Percentiles rank a stretch among this genome's conserved stretches.
These are phyloP conservation scores for Caenorhabditis tropicalis DNA, from an alignment of 1,140 invertebrate species.

Conservation along the genomic window DNA sequence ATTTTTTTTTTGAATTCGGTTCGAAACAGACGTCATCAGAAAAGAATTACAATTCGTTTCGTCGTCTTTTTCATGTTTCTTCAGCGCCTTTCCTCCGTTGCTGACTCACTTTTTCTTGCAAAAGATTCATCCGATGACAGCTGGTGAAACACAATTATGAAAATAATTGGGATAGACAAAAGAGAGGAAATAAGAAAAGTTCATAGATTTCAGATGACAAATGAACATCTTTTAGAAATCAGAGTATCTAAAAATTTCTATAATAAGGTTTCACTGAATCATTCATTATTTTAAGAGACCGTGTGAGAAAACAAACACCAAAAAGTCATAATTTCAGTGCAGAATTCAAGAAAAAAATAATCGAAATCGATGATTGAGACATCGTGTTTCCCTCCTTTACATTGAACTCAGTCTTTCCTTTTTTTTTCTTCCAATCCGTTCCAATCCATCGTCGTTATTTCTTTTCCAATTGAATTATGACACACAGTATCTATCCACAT, in stretches of 20 bases:
- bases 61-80: background rate
- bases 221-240: too few species aligned
- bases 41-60: constrained; percentile 17
- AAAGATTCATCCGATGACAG: background rate
- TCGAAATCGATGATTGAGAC: too few species aligned
- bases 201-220: too few species aligned
- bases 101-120: constrained; percentile 27
- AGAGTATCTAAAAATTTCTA: too few species aligned
- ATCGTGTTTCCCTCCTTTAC: too few species aligned
- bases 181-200: background rate
- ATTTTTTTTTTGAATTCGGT: background rate
- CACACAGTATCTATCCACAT: background rate
- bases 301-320: too few species aligned
- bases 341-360: too few species aligned
- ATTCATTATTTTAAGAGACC: too few species aligned
- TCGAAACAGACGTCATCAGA: constrained; percentile 2
- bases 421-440: background rate
- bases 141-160: background rate
- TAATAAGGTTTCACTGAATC: too few species aligned
- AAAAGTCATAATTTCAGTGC: too few species aligned
- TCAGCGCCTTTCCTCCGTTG: background rate
- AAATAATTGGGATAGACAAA: background rate
- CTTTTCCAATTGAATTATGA: constrained; percentile 20
- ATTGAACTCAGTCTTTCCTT: too few species aligned
- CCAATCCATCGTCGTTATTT: background rate